phyloP scores from a whole-genome alignment of 2,113 vertebrate genomes.

The Solenodon paradoxus region DNA sequence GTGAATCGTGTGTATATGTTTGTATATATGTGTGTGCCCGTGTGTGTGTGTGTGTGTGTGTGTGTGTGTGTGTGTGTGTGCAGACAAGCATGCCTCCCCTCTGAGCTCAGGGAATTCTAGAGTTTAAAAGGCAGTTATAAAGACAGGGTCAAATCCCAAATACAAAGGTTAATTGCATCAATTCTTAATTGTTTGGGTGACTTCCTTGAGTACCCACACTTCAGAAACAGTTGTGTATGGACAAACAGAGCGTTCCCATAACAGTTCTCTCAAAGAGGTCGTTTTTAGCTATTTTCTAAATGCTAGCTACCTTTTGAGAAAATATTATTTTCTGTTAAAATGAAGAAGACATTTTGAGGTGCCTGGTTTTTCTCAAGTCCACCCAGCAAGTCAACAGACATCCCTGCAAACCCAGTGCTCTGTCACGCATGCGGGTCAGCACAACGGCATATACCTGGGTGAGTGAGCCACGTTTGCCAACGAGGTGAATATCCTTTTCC shows the following conservation, averaged over 20 bases:
- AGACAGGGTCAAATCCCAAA: constrained; percentile 48
- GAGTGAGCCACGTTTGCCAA: constrained; percentile 6
- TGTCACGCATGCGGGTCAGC: neutral
- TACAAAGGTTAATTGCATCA: neutral
- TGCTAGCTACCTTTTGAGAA: neutral
- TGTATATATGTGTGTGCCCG: neutral
- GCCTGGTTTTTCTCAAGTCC: neutral
- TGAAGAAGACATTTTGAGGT: neutral
- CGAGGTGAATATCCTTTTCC: neutral
- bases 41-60: neutral
- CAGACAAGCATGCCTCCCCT: constrained; percentile 35
- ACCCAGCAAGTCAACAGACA: neutral
- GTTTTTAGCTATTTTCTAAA: neutral
- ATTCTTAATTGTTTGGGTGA: constrained; percentile 58
- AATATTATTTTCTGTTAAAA: neutral
- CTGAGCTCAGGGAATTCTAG: neutral
- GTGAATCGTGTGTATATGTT: neutral
- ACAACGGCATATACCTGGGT: neutral
- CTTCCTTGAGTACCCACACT: constrained; percentile 17
- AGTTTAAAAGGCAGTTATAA: constrained; percentile 48
- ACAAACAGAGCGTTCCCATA: constrained; percentile 12
- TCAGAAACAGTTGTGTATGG: neutral
- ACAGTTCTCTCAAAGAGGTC: neutral
- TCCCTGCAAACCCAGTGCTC: neutral
- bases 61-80: neutral